These are phyloP conservation scores for Subacronicta megacephala DNA, from an alignment of 2,888 invertebrate species.

Conservation along the genomic window DNA sequence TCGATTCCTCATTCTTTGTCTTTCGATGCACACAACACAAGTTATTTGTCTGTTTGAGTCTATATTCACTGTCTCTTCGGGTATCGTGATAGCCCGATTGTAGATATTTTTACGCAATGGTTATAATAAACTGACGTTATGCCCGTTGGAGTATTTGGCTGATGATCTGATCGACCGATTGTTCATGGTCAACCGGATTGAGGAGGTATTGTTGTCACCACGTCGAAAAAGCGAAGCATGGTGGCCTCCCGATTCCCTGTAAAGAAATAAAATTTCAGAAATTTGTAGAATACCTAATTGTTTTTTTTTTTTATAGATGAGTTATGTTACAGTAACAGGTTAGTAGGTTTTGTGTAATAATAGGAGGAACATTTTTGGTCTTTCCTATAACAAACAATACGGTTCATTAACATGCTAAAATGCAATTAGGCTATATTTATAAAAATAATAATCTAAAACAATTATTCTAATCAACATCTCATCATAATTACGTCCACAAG, in stretches of 20 bases:
- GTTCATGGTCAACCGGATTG: constrained; percentile 78
- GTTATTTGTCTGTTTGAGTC: constrained; percentile 55
- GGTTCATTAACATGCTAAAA: no score
- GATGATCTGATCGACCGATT: constrained; percentile 79
- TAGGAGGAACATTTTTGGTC: no score
- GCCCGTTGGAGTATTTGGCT: constrained; percentile 79
- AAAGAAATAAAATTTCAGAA: constrained; percentile 30
- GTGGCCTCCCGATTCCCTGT: constrained; percentile 81
- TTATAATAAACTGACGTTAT: constrained; percentile 82
- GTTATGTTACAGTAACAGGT: no score
- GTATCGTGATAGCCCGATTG: constrained; percentile 43
- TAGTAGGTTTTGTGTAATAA: no score
- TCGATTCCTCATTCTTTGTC: constrained; percentile 56
- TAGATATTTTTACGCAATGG: constrained; percentile 56
- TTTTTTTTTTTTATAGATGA: no score
- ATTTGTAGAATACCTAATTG: no score
- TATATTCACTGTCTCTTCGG: constrained; percentile 56
- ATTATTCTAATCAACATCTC: no score
- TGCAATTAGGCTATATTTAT: no score
- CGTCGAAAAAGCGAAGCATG: constrained; percentile 81
- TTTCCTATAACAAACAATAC: no score
- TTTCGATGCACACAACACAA: constrained; percentile 67
- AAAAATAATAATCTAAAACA: no score
- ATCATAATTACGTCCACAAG: no score
- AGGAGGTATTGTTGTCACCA: constrained; percentile 82